Conservation (phyloP, 2,888 invertebrate species). For the Cephonodes hylas region DNA sequence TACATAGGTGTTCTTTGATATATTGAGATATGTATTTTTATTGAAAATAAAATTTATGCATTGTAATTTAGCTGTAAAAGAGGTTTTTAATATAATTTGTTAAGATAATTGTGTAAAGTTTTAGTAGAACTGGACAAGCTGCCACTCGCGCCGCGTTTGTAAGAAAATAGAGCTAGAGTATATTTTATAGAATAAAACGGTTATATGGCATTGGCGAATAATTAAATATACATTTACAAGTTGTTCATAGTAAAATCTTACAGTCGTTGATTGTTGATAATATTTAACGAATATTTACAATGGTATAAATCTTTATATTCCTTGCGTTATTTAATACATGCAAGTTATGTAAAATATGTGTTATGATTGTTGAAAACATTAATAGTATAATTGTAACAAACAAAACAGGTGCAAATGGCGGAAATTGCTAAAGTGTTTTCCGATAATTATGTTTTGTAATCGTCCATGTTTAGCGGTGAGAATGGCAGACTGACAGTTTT, state of each 20-base stretch:
- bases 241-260: background rate
- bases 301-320: background rate
- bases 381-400: background rate
- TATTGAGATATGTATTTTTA: slow-evolving; percentile 76
- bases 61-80: slow-evolving; percentile 76
- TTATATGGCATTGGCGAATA: background rate
- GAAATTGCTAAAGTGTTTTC: slow-evolving; percentile 5
- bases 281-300: slow-evolving; percentile 1
- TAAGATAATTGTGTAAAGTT: slow-evolving; percentile 70
- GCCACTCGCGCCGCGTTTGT: slow-evolving; percentile 37
- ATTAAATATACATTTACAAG: background rate
- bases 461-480: slow-evolving; percentile 11
- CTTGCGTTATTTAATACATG: background rate
- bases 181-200: background rate
- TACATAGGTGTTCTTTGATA: slow-evolving; percentile 75
- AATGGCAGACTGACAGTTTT: slow-evolving; percentile 42
- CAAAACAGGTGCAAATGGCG: background rate
- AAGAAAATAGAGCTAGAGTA: background rate
- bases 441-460: background rate
- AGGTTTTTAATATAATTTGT: slow-evolving; percentile 77
- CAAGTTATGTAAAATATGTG: background rate
- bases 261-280: slow-evolving; percentile 8
- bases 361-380: background rate
- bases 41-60: slow-evolving; percentile 71
- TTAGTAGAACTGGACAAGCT: slow-evolving; percentile 49